phyloP scores from a whole-genome alignment of 2,888 invertebrate genomes.

The Morpho helenor region DNA sequence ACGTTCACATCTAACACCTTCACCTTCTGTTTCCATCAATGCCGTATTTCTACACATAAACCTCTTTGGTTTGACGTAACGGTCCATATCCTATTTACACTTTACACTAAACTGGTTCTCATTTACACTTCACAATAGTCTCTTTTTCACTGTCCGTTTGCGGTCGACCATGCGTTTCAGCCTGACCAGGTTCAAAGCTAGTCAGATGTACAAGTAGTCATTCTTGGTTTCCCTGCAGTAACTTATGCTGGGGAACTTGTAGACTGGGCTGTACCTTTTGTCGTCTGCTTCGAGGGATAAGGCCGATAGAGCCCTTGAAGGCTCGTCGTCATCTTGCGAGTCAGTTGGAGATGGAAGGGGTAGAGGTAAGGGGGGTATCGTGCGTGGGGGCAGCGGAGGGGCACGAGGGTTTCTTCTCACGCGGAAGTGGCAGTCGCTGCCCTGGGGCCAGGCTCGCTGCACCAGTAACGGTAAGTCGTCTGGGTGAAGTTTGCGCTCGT shows the following conservation, averaged over 20 bases:
- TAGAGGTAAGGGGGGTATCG: slow-evolving; percentile 49
- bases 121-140: slow-evolving; percentile 62
- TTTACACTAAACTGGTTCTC: slow-evolving; percentile 41
- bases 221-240: slow-evolving; percentile 69
- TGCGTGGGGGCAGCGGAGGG: slow-evolving; percentile 84
- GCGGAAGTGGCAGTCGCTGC: slow-evolving; percentile 88
- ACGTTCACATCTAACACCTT: not conserved
- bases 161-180: slow-evolving; percentile 36
- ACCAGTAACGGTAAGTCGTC: slow-evolving; percentile 91
- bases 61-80: slow-evolving; percentile 68
- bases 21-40: not conserved
- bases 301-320: slow-evolving; percentile 62
- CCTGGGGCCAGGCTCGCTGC: slow-evolving; percentile 86
- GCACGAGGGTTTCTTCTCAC: slow-evolving; percentile 90
- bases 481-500: slow-evolving; percentile 92
- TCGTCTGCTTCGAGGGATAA: slow-evolving; percentile 68
- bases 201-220: slow-evolving; percentile 72
- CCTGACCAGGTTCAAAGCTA: slow-evolving; percentile 41
- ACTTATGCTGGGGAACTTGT: slow-evolving; percentile 71
- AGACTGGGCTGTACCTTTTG: slow-evolving; percentile 68
- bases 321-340: slow-evolving; percentile 59
- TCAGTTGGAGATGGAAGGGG: slow-evolving; percentile 45
- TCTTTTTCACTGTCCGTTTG: slow-evolving; percentile 44
- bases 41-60: slow-evolving; percentile 20
- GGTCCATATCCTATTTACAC: slow-evolving; percentile 30